Evolutionary conservation across 2,888 invertebrate genomes (phyloP), one percentile per base, ranked within the genome.

Genomic region (Parnassius apollo): DNA sequence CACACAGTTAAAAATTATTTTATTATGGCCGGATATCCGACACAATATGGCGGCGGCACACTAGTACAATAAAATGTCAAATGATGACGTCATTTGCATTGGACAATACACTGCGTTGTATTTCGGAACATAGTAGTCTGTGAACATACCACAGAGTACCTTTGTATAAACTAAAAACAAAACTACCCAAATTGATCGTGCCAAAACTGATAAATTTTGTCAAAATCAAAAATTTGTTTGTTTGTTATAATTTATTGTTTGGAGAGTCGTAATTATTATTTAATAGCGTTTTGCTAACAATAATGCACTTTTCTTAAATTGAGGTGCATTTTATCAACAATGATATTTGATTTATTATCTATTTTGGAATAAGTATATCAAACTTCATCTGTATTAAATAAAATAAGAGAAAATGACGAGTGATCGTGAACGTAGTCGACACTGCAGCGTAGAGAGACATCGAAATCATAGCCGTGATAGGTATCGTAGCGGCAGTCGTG

Each of bases 391-490:
- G 10, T 42, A 42, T 11, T n/a, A 9, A 42, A 42, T 2, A 54
- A 9, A 22, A 35, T 35, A 35, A 35, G 50, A 12, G 3, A 42
- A 50, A 50, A 81, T 81, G 80, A 74, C 73, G 42, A 71, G 75
- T 22, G 80, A 81, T 60, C 73, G 74, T 53, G 79, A 80, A 2
- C 77, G 75, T 11, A 75, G 74, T 58, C 70, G 48, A 48, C 70
- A 67, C 58, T 71, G 71, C 35, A 74, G 74, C 48, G 65, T 65
- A n/a, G 18, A 54, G 10, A 18, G 2, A 42, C 3, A 44, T 44
- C 42, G 54, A 1, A 54, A 42, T n/a, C 2, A 2, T 2, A 54
- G 54, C 4, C 49, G 52, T 13, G 45, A 45, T 45, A 49, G 8
- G n/a, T 42, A 11, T 42, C 35, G 42, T 4, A 53, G 42, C 42